Evolutionary conservation across 2,113 vertebrate genomes (phyloP).

Genomic region (Turdus rufiventris): DNA sequence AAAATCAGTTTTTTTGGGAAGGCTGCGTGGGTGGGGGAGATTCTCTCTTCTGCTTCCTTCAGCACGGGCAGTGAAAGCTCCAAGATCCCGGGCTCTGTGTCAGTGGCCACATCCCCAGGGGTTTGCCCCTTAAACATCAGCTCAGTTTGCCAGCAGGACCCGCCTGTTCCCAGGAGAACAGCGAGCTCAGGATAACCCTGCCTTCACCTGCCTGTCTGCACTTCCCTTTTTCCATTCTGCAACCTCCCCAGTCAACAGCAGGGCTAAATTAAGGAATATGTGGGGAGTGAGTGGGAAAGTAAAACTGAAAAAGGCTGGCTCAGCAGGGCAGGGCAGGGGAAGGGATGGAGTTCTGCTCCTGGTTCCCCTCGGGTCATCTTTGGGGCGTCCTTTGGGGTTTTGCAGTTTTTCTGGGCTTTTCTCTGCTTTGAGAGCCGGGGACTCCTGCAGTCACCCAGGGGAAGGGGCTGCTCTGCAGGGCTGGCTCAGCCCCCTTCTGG

Average conservation of each 20-base stretch:
- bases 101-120: background rate
- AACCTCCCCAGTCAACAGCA: constrained; percentile 20
- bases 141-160: background rate
- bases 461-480: background rate
- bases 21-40: background rate
- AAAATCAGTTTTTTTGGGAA: background rate
- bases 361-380: background rate
- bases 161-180: background rate
- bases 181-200: background rate
- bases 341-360: background rate
- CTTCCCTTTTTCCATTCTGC: constrained; percentile 16
- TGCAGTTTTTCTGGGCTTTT: background rate
- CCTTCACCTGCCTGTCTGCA: background rate
- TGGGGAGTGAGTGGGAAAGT: constrained; percentile 8
- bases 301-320: background rate
- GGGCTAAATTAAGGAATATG: constrained; percentile 30
- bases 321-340: background rate
- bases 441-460: background rate
- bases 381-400: background rate
- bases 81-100: background rate
- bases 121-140: background rate
- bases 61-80: fast-evolving
- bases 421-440: fast-evolving
- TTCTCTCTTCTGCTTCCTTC: background rate
- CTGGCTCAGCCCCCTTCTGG: background rate